Evolutionary conservation across 2,113 vertebrate species (phyloP).

Genomic region (Chloebia gouldiae): DNA sequence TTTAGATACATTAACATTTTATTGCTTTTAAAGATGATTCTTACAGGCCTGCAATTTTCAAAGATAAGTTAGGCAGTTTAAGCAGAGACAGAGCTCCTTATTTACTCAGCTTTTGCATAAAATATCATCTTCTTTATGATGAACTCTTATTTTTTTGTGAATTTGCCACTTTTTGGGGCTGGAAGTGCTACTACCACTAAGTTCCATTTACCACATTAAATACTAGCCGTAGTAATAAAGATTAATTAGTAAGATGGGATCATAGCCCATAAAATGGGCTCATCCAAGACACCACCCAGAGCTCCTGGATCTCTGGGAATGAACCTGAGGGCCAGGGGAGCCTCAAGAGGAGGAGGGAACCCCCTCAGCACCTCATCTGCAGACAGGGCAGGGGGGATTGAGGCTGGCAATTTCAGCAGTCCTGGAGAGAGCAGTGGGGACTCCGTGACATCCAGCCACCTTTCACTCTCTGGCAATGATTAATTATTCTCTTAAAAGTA

Average conservation of each 20-base stretch:
- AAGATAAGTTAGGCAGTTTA: neutral
- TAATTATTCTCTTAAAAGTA: constrained; percentile 1
- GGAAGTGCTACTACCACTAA: neutral
- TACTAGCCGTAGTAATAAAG: neutral
- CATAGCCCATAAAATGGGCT: neutral
- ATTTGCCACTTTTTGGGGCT: neutral
- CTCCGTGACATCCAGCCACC: neutral
- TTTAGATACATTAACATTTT: neutral
- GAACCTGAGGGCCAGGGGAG: neutral
- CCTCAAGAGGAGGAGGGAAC: neutral
- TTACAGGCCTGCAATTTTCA: neutral
- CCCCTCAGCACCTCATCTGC: neutral
- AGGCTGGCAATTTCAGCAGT: neutral
- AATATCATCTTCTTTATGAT: neutral
- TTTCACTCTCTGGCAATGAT: neutral
- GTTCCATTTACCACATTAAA: neutral
- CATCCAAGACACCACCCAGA: neutral
- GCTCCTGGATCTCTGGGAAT: neutral
- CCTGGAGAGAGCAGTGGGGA: neutral
- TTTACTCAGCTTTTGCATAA: neutral
- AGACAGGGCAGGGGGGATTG: neutral
- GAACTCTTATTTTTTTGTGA: neutral
- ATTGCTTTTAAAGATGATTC: neutral
- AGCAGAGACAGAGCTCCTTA: neutral
- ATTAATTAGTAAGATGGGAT: neutral